A percentile compares a stretch with the other conserved stretches of the same genome.
These are phyloP conservation scores for Endotricha flammealis DNA, from an alignment of 2,888 invertebrate genomes.

Conservation along the genomic window DNA sequence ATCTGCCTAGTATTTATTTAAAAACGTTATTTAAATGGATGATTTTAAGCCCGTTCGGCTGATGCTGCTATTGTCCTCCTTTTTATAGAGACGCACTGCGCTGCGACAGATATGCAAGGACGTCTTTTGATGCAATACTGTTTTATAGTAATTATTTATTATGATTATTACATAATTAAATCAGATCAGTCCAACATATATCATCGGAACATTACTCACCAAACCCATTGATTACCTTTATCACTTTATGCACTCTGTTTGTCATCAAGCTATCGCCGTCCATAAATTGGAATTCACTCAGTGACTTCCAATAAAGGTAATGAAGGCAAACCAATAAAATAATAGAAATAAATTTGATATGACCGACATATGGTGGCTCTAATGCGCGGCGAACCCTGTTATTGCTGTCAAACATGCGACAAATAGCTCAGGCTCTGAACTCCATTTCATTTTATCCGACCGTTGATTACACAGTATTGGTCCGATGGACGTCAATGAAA, in stretches of 20 bases:
- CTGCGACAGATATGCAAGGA: constrained; percentile 27
- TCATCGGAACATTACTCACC: constrained; percentile 33
- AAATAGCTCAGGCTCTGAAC: constrained; percentile 64
- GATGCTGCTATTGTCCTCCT: constrained; percentile 62
- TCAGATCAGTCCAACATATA: too few relatives aligned
- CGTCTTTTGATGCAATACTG: constrained; percentile 34
- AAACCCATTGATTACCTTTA: constrained; percentile 68
- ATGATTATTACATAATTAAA: too few relatives aligned
- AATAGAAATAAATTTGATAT: constrained; percentile 79
- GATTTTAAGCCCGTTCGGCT: constrained; percentile 72
- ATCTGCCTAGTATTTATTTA: constrained; percentile 76
- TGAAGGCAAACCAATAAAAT: constrained; percentile 75
- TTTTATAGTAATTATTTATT: constrained; percentile 6
- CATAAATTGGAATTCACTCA: constrained; percentile 74
- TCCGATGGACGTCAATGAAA: constrained; percentile 68
- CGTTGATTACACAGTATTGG: constrained; percentile 76
- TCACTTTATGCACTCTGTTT: constrained; percentile 69
- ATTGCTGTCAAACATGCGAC: constrained; percentile 78
- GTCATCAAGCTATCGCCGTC: constrained; percentile 67
- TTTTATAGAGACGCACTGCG: constrained; percentile 59
- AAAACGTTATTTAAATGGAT: constrained; percentile 78
- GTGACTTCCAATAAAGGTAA: constrained; percentile 76
- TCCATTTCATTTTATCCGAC: constrained; percentile 67
- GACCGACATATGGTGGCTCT: constrained; percentile 75
- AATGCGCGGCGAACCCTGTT: constrained; percentile 73